phyloP scores from a whole-genome alignment of 1,140 invertebrate species.

The Papilio dardanus region DNA sequence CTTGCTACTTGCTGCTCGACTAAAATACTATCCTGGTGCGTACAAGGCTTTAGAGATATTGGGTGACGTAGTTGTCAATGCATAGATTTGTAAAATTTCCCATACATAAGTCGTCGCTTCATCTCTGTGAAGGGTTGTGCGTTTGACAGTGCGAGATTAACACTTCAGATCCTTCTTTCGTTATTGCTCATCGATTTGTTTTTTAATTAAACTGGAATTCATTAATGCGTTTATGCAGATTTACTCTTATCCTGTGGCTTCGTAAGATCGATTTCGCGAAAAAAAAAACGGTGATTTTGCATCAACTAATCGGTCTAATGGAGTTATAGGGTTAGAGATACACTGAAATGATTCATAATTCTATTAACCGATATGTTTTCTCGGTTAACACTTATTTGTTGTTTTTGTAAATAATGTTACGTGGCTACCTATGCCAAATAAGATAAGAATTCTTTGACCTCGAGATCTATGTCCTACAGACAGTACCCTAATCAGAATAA shows the following conservation, averaged over 20 bases:
- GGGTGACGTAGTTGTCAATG: neutral
- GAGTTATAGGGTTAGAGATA: too few relatives aligned
- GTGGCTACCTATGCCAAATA: neutral
- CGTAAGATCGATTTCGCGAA: too few relatives aligned
- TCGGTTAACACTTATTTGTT: neutral
- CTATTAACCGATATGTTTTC: neutral
- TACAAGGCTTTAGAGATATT: too few relatives aligned
- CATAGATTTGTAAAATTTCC: slow-evolving; percentile 1
- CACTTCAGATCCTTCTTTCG: slow-evolving; percentile 8
- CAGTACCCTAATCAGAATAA: neutral
- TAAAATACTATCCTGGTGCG: too few relatives aligned
- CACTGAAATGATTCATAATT: too few relatives aligned
- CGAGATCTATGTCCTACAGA: slow-evolving; percentile 3
- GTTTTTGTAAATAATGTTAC: too few relatives aligned
- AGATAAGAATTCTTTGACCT: neutral
- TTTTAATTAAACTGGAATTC: neutral
- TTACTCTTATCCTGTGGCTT: too few relatives aligned
- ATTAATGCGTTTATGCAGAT: too few relatives aligned
- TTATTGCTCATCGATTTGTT: neutral
- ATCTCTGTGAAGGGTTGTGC: neutral
- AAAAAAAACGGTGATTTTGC: too few relatives aligned
- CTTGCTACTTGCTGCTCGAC: too few relatives aligned
- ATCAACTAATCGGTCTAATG: too few relatives aligned
- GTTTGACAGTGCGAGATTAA: slow-evolving; percentile 12
- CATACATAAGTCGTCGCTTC: neutral